Evolutionary conservation across 2,888 invertebrate species (phyloP).

Genomic region (Glyphotaelius pellucidus): DNA sequence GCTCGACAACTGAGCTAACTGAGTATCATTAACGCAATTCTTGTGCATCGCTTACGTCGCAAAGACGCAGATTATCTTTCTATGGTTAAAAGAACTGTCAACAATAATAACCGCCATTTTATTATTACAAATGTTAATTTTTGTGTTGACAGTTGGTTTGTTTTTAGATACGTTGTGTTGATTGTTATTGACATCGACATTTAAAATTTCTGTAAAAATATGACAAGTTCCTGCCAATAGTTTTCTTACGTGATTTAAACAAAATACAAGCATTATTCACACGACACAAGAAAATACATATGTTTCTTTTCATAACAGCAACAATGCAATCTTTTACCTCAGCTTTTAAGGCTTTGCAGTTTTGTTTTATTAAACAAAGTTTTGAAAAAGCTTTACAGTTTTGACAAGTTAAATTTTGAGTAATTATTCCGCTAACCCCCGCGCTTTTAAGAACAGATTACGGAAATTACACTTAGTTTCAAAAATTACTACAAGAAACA

Average conservation of each 20-base stretch:
- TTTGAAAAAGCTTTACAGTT: not conserved
- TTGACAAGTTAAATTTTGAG: too few species aligned
- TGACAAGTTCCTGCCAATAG: not conserved
- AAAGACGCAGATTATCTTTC: too few species aligned
- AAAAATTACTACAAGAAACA: too few species aligned
- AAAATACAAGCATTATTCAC: not conserved
- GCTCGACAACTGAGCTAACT: too few species aligned
- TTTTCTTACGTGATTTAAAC: not conserved
- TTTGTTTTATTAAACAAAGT: not conserved
- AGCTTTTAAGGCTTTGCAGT: not conserved
- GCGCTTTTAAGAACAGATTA: too few species aligned
- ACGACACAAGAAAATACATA: not conserved
- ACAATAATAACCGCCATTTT: not conserved
- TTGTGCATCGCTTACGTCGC: too few species aligned
- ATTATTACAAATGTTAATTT: not conserved
- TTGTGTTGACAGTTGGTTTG: not conserved
- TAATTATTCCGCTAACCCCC: too few species aligned
- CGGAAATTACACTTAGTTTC: too few species aligned
- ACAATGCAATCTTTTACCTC: not conserved
- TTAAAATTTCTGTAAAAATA: not conserved
- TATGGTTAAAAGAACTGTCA: not conserved
- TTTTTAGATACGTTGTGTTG: not conserved
- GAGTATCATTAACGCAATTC: too few species aligned
- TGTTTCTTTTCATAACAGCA: not conserved
- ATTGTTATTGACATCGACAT: not conserved